These are phyloP conservation scores for Acronicta psi DNA, from an alignment of 2,888 invertebrate species.

Conservation along the genomic window DNA sequence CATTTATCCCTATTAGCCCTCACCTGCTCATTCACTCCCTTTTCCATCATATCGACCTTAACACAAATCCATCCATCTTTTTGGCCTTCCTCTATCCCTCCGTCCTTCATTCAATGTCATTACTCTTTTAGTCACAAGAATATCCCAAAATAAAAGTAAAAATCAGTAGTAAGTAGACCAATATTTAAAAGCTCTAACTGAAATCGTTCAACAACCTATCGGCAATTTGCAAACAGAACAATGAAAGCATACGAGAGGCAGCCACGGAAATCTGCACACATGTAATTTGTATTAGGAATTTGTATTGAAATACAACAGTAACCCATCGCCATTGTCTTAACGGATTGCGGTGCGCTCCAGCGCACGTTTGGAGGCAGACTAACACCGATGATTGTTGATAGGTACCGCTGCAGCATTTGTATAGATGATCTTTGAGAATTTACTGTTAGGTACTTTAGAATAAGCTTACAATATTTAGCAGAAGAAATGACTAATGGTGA, in stretches of 20 bases:
- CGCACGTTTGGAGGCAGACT: conserved; percentile 52
- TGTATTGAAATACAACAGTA: conserved; percentile 77
- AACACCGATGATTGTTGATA: conserved; percentile 49
- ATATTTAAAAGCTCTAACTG: conserved; percentile 24
- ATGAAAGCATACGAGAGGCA: conserved; percentile 66
- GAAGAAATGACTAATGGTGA: background rate
- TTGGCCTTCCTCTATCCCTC: no score
- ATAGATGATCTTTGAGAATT: conserved; percentile 28
- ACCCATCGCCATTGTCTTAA: conserved; percentile 76
- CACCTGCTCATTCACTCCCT: no score
- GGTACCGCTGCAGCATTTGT: conserved; percentile 38
- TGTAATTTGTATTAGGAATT: conserved; percentile 80
- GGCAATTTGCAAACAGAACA: conserved; percentile 65
- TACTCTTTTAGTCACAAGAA: no score
- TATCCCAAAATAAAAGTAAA: no score
- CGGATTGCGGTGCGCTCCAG: conserved; percentile 66
- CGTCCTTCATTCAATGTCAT: no score
- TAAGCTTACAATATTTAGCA: conserved; percentile 1
- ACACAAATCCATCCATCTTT: no score
- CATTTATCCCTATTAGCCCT: no score
- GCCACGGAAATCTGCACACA: conserved; percentile 72
- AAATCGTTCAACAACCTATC: conserved; percentile 52
- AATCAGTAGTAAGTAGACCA: background rate
- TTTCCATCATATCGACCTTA: no score
- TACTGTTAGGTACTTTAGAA: conserved; percentile 17